Evolutionary conservation across 2,113 vertebrate species (phyloP).

Genomic region (Progne subis): DNA sequence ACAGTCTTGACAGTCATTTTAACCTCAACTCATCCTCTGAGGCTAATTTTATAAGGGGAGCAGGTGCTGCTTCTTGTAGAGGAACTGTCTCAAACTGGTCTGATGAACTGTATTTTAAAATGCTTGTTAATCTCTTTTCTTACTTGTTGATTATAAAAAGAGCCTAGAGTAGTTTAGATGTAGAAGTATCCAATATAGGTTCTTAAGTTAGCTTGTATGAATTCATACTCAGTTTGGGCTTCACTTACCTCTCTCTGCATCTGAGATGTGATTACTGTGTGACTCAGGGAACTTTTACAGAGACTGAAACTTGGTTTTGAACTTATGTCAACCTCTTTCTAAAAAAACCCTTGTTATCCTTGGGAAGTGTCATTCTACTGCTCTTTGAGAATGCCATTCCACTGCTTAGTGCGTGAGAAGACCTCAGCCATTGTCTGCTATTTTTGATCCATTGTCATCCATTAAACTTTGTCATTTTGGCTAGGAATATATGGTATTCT

Average conservation of each 20-base stretch:
- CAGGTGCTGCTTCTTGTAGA: not conserved
- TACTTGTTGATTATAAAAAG: not conserved
- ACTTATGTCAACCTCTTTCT: not conserved
- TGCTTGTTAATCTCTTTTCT: not conserved
- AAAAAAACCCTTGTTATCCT: not conserved
- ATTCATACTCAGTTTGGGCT: not conserved
- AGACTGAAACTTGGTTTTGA: not conserved
- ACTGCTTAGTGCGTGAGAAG: not conserved
- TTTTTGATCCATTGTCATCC: not conserved
- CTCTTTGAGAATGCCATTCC: not conserved
- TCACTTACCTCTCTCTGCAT: not conserved
- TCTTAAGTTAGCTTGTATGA: not conserved
- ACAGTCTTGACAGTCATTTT: not conserved
- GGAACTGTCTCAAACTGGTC: not conserved
- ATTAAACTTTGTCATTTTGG: not conserved
- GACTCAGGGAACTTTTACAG: not conserved
- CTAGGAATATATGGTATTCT: not conserved
- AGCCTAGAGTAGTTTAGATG: not conserved
- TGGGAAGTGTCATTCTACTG: not conserved
- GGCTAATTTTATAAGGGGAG: not conserved
- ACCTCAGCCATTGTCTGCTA: not conserved
- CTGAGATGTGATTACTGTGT: not conserved
- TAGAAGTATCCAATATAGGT: not conserved
- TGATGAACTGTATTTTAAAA: not conserved
- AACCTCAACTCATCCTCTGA: not conserved